A percentile compares a stretch with the other conserved stretches of the same genome.
These are phyloP conservation scores for Campopleginae sp. DNA, from an alignment of 2,888 invertebrate species.

Conservation along the genomic window DNA sequence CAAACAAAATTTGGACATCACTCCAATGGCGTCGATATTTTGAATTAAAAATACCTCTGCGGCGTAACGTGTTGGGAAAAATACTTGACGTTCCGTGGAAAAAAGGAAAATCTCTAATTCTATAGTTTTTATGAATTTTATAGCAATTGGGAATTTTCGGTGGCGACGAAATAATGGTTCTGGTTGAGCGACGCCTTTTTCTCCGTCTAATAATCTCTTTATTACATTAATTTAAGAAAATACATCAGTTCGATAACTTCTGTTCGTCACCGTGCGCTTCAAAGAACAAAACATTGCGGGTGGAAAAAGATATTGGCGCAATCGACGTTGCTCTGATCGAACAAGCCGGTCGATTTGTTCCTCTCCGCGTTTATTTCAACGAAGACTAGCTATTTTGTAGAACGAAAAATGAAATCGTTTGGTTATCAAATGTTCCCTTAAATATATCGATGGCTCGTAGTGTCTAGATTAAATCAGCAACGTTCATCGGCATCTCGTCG, in stretches of 20 bases:
- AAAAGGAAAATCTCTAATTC: background rate
- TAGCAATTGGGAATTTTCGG: background rate
- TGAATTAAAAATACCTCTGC: background rate
- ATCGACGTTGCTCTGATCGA: background rate
- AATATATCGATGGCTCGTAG: constrained; percentile 9
- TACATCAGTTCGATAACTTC: constrained; percentile 2
- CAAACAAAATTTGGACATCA: too few relatives aligned
- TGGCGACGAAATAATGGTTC: background rate
- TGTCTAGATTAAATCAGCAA: constrained; percentile 93
- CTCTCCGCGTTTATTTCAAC: background rate
- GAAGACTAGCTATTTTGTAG: background rate
- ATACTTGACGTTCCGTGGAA: background rate
- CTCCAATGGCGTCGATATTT: background rate
- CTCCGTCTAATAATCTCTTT: constrained; percentile 17
- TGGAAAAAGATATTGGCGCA: background rate
- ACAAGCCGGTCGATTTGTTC: background rate
- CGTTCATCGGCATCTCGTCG: constrained; percentile 99
- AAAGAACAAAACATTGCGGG: background rate
- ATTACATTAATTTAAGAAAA: constrained; percentile 5
- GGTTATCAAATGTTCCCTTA: background rate
- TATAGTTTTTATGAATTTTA: too few relatives aligned
- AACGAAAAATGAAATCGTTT: background rate
- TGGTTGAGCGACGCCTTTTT: background rate
- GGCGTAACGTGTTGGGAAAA: background rate
- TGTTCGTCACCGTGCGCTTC: background rate